These are phyloP conservation scores for Vulpes vulpes DNA, from an alignment of 2,113 vertebrate species.

Conservation along the genomic window DNA sequence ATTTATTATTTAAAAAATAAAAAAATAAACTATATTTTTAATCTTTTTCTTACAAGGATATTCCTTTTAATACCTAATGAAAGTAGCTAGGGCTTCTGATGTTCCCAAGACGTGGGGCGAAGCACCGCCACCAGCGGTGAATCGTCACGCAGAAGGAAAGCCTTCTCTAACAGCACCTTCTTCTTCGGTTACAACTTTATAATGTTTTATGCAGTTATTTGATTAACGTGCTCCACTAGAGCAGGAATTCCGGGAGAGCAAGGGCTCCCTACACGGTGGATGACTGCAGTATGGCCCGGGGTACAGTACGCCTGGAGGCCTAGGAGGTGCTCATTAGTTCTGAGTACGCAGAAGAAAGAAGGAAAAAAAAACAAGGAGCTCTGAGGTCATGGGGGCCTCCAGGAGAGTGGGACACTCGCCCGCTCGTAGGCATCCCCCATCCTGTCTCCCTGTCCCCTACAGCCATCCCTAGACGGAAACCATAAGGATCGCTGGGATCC, in stretches of 20 bases:
- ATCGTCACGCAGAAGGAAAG: neutral
- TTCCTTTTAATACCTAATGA: neutral
- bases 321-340: neutral
- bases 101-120: neutral
- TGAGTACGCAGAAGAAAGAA: neutral
- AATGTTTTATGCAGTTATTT: neutral
- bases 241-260: constrained; percentile 3
- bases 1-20: too few species aligned
- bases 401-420: neutral
- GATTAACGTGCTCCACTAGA: neutral
- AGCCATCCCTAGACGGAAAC: neutral
- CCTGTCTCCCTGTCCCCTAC: neutral
- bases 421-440: neutral
- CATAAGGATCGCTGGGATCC: neutral
- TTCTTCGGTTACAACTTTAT: neutral
- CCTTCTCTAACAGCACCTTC: neutral
- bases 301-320: neutral
- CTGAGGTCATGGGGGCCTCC: neutral
- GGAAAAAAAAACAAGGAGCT: neutral
- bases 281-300: neutral
- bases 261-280: neutral
- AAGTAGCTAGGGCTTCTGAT: neutral
- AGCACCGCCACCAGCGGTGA: neutral
- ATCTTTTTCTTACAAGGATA: neutral
- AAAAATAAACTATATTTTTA: neutral